These are phyloP conservation scores for Plebejus melissa DNA, from an alignment of 2,888 invertebrate genomes.

Conservation along the genomic window DNA sequence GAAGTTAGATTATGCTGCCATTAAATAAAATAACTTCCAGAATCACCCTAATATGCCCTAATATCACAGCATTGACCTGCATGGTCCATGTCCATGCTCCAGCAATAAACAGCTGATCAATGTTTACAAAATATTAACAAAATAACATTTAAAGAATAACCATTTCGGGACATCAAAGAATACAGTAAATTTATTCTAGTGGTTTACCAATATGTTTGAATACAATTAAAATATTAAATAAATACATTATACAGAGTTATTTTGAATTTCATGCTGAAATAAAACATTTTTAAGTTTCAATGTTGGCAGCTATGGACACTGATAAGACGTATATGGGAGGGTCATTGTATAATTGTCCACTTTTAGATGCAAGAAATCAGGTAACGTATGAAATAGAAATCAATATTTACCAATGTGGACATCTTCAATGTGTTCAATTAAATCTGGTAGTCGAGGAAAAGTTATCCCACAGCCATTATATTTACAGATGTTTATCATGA, in stretches of 20 bases:
- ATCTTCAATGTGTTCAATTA: constrained; percentile 93
- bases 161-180: neutral
- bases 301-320: constrained; percentile 69
- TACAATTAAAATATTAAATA: neutral
- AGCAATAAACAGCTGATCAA: constrained; percentile 39
- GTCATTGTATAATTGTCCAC: constrained; percentile 50
- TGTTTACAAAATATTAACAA: constrained; percentile 37
- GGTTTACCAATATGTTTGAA: neutral
- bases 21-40: neutral
- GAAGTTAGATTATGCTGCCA: too few relatives aligned
- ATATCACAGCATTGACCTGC: neutral
- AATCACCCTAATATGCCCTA: neutral
- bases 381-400: constrained; percentile 41
- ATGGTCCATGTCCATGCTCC: neutral
- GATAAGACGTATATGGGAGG: constrained; percentile 68
- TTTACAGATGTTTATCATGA: constrained; percentile 93
- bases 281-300: constrained; percentile 48
- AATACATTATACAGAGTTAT: neutral
- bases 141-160: neutral
- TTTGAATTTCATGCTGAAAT: constrained; percentile 14
- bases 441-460: constrained; percentile 88
- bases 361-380: constrained; percentile 42
- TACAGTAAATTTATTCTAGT: neutral
- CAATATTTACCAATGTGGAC: constrained; percentile 88
- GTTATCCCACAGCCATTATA: constrained; percentile 91